phyloP scores from a whole-genome alignment of 2,113 vertebrate genomes.

The Hemicordylus capensis region DNA sequence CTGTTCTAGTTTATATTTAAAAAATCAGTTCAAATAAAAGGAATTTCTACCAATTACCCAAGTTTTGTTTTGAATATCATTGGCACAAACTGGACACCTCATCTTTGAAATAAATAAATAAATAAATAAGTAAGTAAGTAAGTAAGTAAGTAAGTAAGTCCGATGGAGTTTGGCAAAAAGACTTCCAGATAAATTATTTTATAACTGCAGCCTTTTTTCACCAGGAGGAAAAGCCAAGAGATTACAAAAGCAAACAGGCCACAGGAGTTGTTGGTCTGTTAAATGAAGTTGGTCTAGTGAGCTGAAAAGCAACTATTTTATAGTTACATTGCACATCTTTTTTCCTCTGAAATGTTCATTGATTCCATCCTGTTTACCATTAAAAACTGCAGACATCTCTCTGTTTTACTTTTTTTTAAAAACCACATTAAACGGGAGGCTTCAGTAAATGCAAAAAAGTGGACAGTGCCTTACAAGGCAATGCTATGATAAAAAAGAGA shows the following conservation, averaged over 20 bases:
- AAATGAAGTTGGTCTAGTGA: not conserved
- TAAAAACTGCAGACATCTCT: not conserved
- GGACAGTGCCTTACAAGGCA: not conserved
- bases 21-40: not conserved
- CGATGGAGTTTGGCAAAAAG: no score
- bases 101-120: no score
- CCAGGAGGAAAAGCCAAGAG: not conserved
- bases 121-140: no score
- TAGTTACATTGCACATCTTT: not conserved
- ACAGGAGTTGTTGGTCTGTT: slow-evolving; percentile 1
- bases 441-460: not conserved
- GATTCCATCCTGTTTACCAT: not conserved
- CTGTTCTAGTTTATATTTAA: not conserved
- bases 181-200: not conserved
- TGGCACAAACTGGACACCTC: not conserved
- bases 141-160: no score
- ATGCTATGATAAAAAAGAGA: not conserved
- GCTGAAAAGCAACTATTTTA: slow-evolving; percentile 26
- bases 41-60: not conserved
- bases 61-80: not conserved
- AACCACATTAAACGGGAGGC: not conserved
- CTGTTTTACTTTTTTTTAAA: not conserved
- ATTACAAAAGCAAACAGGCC: not conserved
- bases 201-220: not conserved
- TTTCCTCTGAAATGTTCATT: slow-evolving; percentile 11